Base-by-base conservation (phyloP, 2,113 vertebrate species). In the Mormyrus lacerda region DNA sequence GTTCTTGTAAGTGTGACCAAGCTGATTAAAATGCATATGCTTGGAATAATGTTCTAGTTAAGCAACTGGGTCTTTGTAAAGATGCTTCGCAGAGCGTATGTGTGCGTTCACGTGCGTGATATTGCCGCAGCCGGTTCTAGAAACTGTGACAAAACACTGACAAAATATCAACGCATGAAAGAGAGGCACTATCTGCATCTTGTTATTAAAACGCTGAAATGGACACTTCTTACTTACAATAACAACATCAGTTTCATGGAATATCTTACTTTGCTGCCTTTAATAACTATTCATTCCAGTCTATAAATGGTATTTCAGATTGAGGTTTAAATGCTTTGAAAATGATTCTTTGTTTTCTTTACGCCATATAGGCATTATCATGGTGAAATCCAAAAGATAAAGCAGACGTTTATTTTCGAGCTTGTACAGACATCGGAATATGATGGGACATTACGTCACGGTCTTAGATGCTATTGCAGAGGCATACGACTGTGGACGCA, bases 1-100 rank as follows among this genome's bases (percentile, higher is more conserved):
- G 97, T 97, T 98, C 97, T 98, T 99, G 98, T 99, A 98, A 97
- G 96, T 98, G 98, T 99, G 97, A 99, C 98, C 97, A 94, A 97
- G 96, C 96, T 98, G 97, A 98, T 99, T 99, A 97, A 97, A 95
- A 97, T 97, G 97, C 97, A 98, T 98, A 98, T 98, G 98, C 98
- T 97, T 97, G 97, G 97, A 97, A 97, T 98, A 98, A 98, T 98
- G 96, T 95, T 96, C 95, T 95, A 96, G 97, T 99, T 99, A 98
- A 98, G 96, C 96, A 96, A 96, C 95, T 93, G 89, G 92, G 92
- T 92, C 87, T 91, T 89, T 91, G 92, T 91, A 90, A 91, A 93
- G 93, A 55, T 35, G 58, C 9, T 47, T 24, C 39, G 44, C 44
- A 84, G 24, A 7, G 61, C 87, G 19, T 4, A 27, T 15, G 87